These are phyloP conservation scores for Myiozetetes cayanensis DNA, from an alignment of 2,113 vertebrate species.

Conservation along the genomic window DNA sequence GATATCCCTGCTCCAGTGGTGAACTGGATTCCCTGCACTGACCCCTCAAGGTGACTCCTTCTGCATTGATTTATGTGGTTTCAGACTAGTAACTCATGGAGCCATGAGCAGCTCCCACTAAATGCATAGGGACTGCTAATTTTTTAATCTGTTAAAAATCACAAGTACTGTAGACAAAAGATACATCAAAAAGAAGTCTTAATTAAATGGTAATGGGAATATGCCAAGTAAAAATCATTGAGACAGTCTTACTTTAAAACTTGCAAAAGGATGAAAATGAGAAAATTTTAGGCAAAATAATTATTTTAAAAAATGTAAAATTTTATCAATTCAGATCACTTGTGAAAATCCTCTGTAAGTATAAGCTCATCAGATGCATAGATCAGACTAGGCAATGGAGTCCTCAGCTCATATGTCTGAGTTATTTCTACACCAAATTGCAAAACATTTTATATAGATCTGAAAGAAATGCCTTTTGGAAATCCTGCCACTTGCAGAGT, in stretches of 20 bases:
- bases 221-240: neutral
- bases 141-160: neutral
- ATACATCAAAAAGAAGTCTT: neutral
- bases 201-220: neutral
- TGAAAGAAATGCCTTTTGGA: neutral
- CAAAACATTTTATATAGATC: neutral
- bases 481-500: neutral
- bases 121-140: neutral
- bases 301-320: neutral
- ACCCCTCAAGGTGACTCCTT: constrained; percentile 25
- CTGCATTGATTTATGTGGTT: neutral
- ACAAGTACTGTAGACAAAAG: neutral
- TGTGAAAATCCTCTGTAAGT: neutral
- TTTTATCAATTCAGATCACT: neutral
- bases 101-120: neutral
- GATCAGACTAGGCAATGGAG: neutral
- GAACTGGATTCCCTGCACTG: constrained; percentile 70
- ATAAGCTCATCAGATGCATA: neutral
- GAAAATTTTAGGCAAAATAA: neutral
- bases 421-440: neutral
- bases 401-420: neutral
- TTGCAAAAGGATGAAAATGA: neutral
- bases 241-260: neutral
- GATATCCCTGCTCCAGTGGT: constrained; percentile 65
- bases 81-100: neutral